Conservation (phyloP, 1,140 invertebrate species). For the Eueides isabella region DNA sequence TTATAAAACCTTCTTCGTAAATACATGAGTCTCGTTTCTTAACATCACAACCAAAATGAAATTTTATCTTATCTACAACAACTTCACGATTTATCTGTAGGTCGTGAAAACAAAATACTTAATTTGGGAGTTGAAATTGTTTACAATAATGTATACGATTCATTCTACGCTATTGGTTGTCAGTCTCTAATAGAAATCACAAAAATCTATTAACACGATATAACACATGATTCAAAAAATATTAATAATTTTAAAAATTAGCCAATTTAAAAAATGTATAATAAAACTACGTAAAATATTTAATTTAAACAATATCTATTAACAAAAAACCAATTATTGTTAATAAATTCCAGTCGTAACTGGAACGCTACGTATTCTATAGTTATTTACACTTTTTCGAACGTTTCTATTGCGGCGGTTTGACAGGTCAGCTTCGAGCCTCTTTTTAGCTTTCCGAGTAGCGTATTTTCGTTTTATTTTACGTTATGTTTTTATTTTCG, state of each 20-base stretch:
- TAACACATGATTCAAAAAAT: not conserved
- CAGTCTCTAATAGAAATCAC: not conserved
- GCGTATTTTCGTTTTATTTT: constrained; percentile 74
- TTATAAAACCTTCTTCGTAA: constrained; percentile 53
- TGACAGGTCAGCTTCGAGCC: constrained; percentile 77
- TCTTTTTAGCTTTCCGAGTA: constrained; percentile 73
- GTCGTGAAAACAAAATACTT: not conserved
- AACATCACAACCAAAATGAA: constrained; percentile 6
- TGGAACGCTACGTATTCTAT: constrained; percentile 18
- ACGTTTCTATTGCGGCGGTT: constrained; percentile 66
- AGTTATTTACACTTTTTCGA: constrained; percentile 43
- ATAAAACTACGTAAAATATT: not conserved
- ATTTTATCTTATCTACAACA: constrained; percentile 13
- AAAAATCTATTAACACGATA: not conserved
- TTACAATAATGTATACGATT: not conserved
- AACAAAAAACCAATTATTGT: not conserved
- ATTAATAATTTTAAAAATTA: not conserved
- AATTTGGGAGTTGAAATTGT: constrained; percentile 1
- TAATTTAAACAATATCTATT: not conserved
- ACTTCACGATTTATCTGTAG: not conserved
- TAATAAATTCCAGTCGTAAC: not conserved
- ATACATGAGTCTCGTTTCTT: constrained; percentile 48
- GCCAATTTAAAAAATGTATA: not conserved
- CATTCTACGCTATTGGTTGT: constrained; percentile 3
- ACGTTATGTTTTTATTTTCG: constrained; percentile 65